Base-by-base conservation (phyloP, 2,888 invertebrate species). In the Beris chalybata region DNA sequence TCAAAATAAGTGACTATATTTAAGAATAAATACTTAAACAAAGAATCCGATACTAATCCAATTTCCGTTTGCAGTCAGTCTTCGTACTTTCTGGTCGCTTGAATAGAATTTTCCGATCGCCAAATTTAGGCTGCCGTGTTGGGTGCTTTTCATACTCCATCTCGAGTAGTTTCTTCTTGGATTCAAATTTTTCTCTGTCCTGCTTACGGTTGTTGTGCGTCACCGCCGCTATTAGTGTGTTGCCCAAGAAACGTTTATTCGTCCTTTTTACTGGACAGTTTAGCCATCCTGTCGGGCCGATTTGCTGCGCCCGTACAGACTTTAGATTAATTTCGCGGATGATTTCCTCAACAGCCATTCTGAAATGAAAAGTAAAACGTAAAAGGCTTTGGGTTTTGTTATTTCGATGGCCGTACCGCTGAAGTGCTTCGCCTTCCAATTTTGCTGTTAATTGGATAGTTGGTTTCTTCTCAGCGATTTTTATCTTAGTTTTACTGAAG, bases 231-330 rank as follows among this genome's bases (percentile, higher is more conserved):
- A 82, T 75, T 50, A 84, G 73, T 2, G 84, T 84, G 69, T 83
- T 84, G 43, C 80, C 82, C 54, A 84, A 77, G 72, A 85, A 85
- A 50, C 82, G 79, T 75, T 85, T 85, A 71, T 85, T 85, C 0
- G 85, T 81, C 76, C 82, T 83, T 61, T 79, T 81, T 69, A 82
- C 78, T 0, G 82, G 79, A 57, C 79, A 78, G 76, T 83, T 84
- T 65, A 84, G 82, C 86, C 86, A 87, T 71, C 86, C 87, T 2
- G 84, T 81, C 7, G 86, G 84, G 43, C 87, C 87, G 66, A 84
- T 81, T 67, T 84, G 81, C 78, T 85, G 84, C 44, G 86, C 85
- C 77, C 86, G 80, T 53, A 84, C 84, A 56, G 85, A 85, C 63
- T 85, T 85, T 75, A 84, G 83, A 48, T 84, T 83, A 11, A 86